Conservation (phyloP, 2,888 invertebrate species). For the Yponomeuta cagnagella region DNA sequence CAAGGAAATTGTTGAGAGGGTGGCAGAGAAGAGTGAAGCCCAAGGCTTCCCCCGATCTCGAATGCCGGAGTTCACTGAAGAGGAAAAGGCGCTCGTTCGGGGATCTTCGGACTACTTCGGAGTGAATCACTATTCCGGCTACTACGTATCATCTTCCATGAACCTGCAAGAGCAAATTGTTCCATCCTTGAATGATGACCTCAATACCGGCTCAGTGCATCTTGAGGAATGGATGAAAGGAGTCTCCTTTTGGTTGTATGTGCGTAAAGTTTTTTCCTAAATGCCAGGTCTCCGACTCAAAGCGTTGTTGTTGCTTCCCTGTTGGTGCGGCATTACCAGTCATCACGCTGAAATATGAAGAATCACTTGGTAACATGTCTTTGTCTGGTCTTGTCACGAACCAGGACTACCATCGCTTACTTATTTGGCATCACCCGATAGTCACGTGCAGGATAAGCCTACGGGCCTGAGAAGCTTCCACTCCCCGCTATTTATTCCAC, state of each 20-base stretch:
- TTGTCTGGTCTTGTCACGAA: too few species aligned
- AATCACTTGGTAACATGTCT: too few species aligned
- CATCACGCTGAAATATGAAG: too few species aligned
- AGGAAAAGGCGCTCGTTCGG: constrained; percentile 44
- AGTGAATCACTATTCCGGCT: constrained; percentile 80
- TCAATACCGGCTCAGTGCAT: neutral
- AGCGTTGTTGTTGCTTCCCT: too few species aligned
- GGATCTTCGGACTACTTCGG: constrained; percentile 63
- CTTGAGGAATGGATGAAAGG: constrained; percentile 39
- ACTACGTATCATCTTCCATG: constrained; percentile 33
- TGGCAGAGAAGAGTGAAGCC: constrained; percentile 55
- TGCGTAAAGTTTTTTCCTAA: constrained; percentile 25
- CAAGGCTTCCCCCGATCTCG: constrained; percentile 60
- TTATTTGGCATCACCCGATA: too few species aligned
- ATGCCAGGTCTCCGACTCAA: too few species aligned
- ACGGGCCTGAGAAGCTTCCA: too few species aligned
- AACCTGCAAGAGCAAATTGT: neutral
- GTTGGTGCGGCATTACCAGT: too few species aligned
- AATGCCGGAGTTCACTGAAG: constrained; percentile 57
- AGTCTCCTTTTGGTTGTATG: constrained; percentile 44
- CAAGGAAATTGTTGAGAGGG: constrained; percentile 51
- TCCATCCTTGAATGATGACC: constrained; percentile 13
- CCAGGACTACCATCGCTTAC: too few species aligned
- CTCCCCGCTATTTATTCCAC: too few species aligned
- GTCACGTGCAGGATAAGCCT: too few species aligned